Percentiles rank a stretch among this genome's conserved stretches.
These are phyloP conservation scores for Polyommatus icarus DNA, from an alignment of 2,888 invertebrate species.

Conservation along the genomic window DNA sequence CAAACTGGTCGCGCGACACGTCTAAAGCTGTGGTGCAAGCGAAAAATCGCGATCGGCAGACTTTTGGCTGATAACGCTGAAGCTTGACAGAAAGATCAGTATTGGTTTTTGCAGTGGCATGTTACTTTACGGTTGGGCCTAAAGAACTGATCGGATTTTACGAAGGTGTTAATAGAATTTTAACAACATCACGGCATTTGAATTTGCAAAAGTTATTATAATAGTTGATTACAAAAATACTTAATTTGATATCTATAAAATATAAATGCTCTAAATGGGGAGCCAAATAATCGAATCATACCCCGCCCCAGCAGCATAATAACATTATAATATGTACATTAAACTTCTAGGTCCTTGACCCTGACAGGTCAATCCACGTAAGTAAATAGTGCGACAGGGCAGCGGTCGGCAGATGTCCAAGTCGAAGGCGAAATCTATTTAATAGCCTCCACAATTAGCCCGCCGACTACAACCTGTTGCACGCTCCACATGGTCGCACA, in stretches of 20 bases:
- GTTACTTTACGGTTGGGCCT: no score
- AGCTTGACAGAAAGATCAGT: no score
- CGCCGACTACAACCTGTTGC: constrained; percentile 68
- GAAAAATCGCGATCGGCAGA: not conserved
- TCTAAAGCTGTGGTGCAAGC: not conserved
- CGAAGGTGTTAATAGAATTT: not conserved
- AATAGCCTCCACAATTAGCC: constrained; percentile 68
- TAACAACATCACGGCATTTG: no score
- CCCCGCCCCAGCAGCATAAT: no score
- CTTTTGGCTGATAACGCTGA: not conserved
- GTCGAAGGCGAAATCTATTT: constrained; percentile 51
- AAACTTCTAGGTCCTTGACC: not conserved
- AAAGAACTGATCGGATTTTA: no score
- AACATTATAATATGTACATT: no score
- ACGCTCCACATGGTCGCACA: constrained; percentile 46
- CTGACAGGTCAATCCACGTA: not conserved
- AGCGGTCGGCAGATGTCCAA: constrained; percentile 45
- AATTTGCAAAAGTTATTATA: no score
- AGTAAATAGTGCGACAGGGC: not conserved
- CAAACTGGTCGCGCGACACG: constrained; percentile 50
- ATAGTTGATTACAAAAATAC: no score
- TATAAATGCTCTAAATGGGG: no score
- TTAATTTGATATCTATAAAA: no score
- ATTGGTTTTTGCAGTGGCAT: no score
- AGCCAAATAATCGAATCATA: no score